phyloP scores from a whole-genome alignment of 2,888 invertebrate species.

The Deilephila elpenor region DNA sequence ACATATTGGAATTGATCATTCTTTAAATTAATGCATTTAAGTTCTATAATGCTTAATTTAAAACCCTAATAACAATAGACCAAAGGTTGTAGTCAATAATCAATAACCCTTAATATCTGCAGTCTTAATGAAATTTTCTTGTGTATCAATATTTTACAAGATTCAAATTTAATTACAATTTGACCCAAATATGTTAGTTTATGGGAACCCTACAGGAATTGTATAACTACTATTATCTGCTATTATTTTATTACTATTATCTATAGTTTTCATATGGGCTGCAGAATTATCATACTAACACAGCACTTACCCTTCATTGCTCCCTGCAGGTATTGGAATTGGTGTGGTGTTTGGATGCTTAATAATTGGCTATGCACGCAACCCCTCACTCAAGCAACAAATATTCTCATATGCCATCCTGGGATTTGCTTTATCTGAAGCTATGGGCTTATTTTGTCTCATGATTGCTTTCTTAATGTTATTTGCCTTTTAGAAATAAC shows the following conservation, averaged over 20 bases:
- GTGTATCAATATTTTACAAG: neutral
- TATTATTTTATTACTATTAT: too few relatives aligned
- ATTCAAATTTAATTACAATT: too few relatives aligned
- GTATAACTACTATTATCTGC: too few relatives aligned
- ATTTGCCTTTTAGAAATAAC: constrained; percentile 92
- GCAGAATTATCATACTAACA: constrained; percentile 26
- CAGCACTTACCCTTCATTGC: constrained; percentile 46
- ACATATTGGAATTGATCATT: neutral
- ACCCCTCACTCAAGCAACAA: constrained; percentile 98
- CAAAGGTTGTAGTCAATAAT: neutral
- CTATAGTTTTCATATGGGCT: neutral
- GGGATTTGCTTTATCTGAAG: constrained; percentile 99
- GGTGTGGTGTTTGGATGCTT: constrained; percentile 98
- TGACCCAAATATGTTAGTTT: too few relatives aligned
- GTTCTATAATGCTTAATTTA: neutral
- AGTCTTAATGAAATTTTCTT: neutral
- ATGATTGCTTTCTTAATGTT: constrained; percentile 99
- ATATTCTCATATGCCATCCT: constrained; percentile 98
- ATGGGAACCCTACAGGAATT: too few relatives aligned
- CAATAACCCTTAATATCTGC: neutral
- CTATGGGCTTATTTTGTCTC: constrained; percentile 99
- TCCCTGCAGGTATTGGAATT: constrained; percentile 94
- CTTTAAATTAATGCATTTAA: neutral
- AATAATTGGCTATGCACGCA: constrained; percentile 98
- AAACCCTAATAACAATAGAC: neutral